Base-by-base conservation (phyloP, 2,888 invertebrate species). In the Orthonychiurus folsomi region DNA sequence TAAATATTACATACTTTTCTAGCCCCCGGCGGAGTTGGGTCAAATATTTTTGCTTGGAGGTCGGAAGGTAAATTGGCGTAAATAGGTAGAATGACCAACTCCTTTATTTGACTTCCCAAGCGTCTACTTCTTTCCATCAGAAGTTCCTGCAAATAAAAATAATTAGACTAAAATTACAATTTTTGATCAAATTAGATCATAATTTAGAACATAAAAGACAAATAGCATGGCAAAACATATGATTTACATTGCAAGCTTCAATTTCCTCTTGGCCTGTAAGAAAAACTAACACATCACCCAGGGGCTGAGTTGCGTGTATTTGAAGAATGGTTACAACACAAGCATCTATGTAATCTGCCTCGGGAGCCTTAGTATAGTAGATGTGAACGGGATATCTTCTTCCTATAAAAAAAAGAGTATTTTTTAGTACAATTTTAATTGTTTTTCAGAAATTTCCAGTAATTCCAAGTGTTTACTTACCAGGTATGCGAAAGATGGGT, bases 51-150 rank as follows among this genome's bases (percentile, higher is more conserved):
- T 1, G 94, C 91, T 79, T 99, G 99, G 89, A 99, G 89, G 74
- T 99, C 99, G 74, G 94, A 94, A 0, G 99, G 99, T 56, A 99
- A 81, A 80, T 97, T 97, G 1, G 99, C 93, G 80, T 99, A 99
- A 24, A 99, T 93, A 0, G 99, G 99, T 59, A 95, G 80, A 71
- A 99, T 88, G 15, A 97, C 77, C 3, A 97, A 80, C 78, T 99
- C 97, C 70, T 85, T 87, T 57, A 99, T 86, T 80, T 94, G 93
- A 2, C 91, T 89, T 0, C 97, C 97, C 61, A 99, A 81, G 70
- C 91, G 85, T 74, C 93, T 85, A 0, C 92, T 88, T 74, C 95
- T 84, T 77, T 99, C 97, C 76, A 89, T 86, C 59, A 92, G 79
- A 77, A 91, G 83, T 80, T 93, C 92, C n/a, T n/a, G 68, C 89